Conservation (phyloP, 2,797 vertebrate genomes). For the Notoglanidium macrostoma region DNA sequence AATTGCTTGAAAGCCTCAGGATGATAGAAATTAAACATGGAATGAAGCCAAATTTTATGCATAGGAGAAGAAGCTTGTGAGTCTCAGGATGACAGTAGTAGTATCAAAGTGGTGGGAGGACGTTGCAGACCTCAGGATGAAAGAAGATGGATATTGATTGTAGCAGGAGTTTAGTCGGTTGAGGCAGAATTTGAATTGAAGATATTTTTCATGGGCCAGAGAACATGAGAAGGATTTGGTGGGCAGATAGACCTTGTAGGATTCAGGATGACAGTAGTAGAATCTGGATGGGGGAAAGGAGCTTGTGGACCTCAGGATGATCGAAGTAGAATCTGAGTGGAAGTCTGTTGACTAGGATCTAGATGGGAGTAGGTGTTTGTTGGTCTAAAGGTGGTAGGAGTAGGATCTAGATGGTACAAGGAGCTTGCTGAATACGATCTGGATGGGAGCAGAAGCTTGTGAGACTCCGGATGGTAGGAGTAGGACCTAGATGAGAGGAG, state of each 20-base stretch:
- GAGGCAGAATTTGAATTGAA: neutral
- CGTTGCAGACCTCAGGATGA: neutral
- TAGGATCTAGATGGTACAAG: neutral
- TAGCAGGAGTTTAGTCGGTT: neutral
- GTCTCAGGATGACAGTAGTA: neutral
- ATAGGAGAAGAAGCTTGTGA: neutral
- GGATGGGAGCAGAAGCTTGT: neutral
- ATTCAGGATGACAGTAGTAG: neutral
- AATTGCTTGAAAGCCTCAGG: neutral
- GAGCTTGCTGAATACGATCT: neutral
- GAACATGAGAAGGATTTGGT: neutral
- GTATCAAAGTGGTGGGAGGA: neutral
- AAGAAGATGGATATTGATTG: neutral
- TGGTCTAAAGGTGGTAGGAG: neutral
- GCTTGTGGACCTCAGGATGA: neutral
- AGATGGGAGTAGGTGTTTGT: neutral
- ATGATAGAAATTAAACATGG: neutral
- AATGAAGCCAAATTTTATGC: neutral
- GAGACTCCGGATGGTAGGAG: neutral
- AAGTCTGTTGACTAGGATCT: neutral
- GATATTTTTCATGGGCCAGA: neutral
- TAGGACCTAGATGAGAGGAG: neutral
- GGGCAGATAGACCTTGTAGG: neutral
- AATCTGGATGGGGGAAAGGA: neutral
- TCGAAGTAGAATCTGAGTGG: neutral